Evolutionary conservation across 1,140 invertebrate genomes (phyloP), one percentile per base, ranked within the genome.

Genomic region (Rhysida immarginata): DNA sequence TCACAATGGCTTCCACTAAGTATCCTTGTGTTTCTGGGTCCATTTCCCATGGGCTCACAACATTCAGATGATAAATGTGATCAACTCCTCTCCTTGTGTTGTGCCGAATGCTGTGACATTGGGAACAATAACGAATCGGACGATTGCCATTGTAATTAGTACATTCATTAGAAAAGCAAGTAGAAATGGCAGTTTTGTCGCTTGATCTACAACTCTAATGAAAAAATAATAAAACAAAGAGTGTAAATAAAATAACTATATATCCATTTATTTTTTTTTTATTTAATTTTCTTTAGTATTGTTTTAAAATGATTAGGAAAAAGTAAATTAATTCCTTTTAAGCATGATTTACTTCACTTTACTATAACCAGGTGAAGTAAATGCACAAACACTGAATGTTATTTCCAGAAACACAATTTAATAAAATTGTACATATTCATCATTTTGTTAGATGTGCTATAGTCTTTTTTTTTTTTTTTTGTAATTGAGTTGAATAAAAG

Each of bases 161-260:
- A 72, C 96, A 99, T 71, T 97, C 94, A 42, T 84, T 85, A 13
- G 90, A 90, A 72, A 98, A 99, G 67, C 96, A 99, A 26, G 96
- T 92, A 18, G 87, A 90, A 52, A 93, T 83, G 1, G 94, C 93
- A n/a, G 86, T 82, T 69, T 96, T 96, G 58, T 96, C 88, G 11
- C 78, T 78, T 0, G 87, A 86, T 54, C 88, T 79, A 69, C 96
- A 99, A 66, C 93, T 96, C 87, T 94, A 66, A 26, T 60, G 52
- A 54, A 58, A 51, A 3, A 26, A 25, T 26, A 53, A 20, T 29
- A 43, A 45, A 49, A 53, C 2, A 1, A 53, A 55, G n/a, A 54
- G 2, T 54, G n/a, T n/a, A n/a, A n/a, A n/a, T n/a, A n/a, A 54
- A 50, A 53, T n/a, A 18, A 54, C 24, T 35, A 2, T 26, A 44